Evolutionary conservation across 1,140 invertebrate species (phyloP), one percentile per base, ranked within the genome.

Genomic region (Drosophila asahinai): DNA sequence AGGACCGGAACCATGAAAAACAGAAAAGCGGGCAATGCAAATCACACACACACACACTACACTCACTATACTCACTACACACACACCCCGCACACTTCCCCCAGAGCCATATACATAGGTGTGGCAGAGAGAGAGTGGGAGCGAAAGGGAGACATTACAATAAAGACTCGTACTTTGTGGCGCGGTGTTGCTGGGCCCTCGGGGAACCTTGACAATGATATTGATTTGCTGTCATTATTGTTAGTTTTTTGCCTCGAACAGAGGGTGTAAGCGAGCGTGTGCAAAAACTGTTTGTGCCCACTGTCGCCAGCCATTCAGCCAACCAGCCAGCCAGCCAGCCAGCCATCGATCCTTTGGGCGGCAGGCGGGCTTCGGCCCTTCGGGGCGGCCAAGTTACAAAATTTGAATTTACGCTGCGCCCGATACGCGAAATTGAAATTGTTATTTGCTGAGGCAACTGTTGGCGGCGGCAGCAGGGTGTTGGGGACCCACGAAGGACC

Each of bases 181-280:
- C 49, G 0, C 63, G 57, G 58, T 68, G 58, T 49, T 71, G 38
- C 43, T 19, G 30, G 54, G 40, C 84, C 70, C 55, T 54, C 62
- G 74, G 84, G 70, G 70, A 72, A 72, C 84, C 73, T 80, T 77
- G 66, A 77, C 86, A 80, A 84, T 87, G 86, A 90, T 89, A 87
- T 87, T 87, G 84, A 84, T 87, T 87, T 87, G 77, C 83, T 89
- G 83, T 87, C 86, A 90, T 87, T 87, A 90, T 89, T 89, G 78
- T 81, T 75, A 83, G 84, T 77, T 83, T 86, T 86, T 77, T 51
- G 73, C 67, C 49, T 11, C 54, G 36, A 22, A 57, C 36, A 15
- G 19, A 11, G 54, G 54, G n/a, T 9, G 36, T 36, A 49, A 40
- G 38, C 70, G 38, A 57, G 65, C 61, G 67, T 60, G 71, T 80